Evolutionary conservation across 2,113 vertebrate species (phyloP).

Genomic region (Verasper variegatus): DNA sequence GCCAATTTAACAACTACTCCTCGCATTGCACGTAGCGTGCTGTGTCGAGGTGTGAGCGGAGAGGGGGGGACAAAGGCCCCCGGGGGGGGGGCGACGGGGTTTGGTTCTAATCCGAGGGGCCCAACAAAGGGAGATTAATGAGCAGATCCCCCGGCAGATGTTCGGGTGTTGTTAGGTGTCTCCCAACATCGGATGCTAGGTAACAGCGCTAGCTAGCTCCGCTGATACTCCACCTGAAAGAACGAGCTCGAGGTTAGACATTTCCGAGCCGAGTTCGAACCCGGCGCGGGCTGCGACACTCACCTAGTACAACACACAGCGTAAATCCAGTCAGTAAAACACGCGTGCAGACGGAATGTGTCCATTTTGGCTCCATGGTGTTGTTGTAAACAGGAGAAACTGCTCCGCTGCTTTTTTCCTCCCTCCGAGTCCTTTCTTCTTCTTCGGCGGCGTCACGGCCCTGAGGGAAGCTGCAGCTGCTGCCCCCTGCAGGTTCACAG

Average conservation of each 20-base stretch:
- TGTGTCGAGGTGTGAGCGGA: not conserved
- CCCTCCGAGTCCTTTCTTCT: constrained; percentile 47
- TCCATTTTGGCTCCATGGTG: constrained; percentile 76
- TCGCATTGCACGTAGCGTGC: too few species aligned
- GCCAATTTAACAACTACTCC: constrained; percentile 4
- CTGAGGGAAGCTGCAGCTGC: not conserved
- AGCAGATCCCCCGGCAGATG: not conserved
- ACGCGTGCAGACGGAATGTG: constrained; percentile 22
- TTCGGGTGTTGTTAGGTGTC: constrained; percentile 28
- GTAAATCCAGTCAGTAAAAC: constrained; percentile 62
- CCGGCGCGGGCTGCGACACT: constrained; percentile 23
- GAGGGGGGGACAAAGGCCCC: too few species aligned
- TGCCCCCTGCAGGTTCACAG: constrained; percentile 35
- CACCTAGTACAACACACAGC: constrained; percentile 65
- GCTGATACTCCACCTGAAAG: constrained; percentile 39
- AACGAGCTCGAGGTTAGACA: constrained; percentile 14
- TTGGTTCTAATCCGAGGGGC: not conserved
- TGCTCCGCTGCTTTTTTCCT: constrained; percentile 37
- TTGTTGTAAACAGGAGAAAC: constrained; percentile 72
- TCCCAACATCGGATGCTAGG: constrained; percentile 24
- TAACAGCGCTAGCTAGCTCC: constrained; percentile 50
- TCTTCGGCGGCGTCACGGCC: not conserved
- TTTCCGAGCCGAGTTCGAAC: not conserved
- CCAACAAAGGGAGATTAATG: constrained; percentile 23
- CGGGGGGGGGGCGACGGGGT: not conserved